These are phyloP conservation scores for Drosophila falleni DNA, from an alignment of 2,888 invertebrate genomes.

Conservation along the genomic window DNA sequence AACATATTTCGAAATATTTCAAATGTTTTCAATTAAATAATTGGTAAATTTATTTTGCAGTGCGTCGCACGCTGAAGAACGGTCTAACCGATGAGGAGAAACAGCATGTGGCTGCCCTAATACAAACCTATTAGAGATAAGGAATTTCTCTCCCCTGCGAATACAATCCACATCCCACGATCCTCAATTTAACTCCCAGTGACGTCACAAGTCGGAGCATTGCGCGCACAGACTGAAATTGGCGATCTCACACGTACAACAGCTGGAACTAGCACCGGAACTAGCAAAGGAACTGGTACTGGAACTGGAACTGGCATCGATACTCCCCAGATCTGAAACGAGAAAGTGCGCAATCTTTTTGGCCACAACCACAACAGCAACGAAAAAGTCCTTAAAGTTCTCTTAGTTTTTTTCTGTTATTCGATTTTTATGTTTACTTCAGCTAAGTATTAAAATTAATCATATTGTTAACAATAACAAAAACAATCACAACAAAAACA, in stretches of 20 bases:
- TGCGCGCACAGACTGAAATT: conserved; percentile 72
- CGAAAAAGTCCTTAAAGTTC: conserved; percentile 70
- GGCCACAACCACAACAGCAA: conserved; percentile 55
- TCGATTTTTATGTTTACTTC: conserved; percentile 66
- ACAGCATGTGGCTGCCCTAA: conserved; percentile 91
- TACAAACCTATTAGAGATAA: conserved; percentile 88
- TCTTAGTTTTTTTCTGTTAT: conserved; percentile 60
- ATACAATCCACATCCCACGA: conserved; percentile 14
- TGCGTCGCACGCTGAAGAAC: conserved; percentile 92
- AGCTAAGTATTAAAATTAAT: conserved; percentile 75
- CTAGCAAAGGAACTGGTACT: conserved; percentile 5
- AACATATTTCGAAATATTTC: conserved; percentile 15
- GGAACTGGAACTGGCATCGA: conserved; percentile 30
- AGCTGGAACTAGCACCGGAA: conserved; percentile 11
- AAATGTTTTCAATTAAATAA: not conserved
- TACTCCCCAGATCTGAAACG: conserved; percentile 31
- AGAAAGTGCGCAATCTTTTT: conserved; percentile 36
- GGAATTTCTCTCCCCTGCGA: not conserved
- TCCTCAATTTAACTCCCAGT: conserved; percentile 56
- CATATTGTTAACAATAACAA: conserved; percentile 29
- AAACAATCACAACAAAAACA: conserved; percentile 14
- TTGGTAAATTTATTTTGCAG: conserved; percentile 85
- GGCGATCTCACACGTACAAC: conserved; percentile 70
- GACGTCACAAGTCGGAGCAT: conserved; percentile 71
- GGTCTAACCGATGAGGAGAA: conserved; percentile 93